phyloP scores from a whole-genome alignment of 2,797 vertebrate genomes.

The Lemur catta region DNA sequence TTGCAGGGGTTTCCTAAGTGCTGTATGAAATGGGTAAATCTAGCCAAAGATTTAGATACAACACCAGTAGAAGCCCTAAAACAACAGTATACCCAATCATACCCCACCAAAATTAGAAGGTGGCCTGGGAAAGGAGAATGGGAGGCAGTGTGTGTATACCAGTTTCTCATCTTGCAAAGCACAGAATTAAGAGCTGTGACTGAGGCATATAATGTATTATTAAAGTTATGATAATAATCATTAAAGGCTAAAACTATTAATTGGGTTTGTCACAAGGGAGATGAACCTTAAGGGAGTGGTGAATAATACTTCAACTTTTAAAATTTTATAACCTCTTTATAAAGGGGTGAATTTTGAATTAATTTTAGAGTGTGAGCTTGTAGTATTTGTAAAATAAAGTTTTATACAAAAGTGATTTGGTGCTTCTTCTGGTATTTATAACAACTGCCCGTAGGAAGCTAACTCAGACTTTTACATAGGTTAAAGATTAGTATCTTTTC shows the following conservation, averaged over 20 bases:
- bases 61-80: not conserved
- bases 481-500: not conserved
- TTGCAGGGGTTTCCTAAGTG: not conserved
- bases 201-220: not conserved
- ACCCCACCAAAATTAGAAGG: not conserved
- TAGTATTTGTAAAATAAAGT: not conserved
- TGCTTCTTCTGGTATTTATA: not conserved
- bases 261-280: not conserved
- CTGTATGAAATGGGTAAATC: not conserved
- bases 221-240: not conserved
- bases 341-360: not conserved
- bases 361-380: not conserved
- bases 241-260: not conserved
- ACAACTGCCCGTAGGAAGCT: not conserved
- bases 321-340: not conserved
- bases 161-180: not conserved
- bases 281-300: not conserved
- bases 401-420: not conserved
- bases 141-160: not conserved
- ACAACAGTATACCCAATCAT: not conserved
- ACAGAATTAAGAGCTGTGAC: not conserved
- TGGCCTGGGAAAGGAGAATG: not conserved
- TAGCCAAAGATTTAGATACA: not conserved
- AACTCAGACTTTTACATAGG: not conserved
- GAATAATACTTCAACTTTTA: not conserved